Base-by-base conservation (phyloP, 1,140 invertebrate species). In the Brachionus koreanus region DNA sequence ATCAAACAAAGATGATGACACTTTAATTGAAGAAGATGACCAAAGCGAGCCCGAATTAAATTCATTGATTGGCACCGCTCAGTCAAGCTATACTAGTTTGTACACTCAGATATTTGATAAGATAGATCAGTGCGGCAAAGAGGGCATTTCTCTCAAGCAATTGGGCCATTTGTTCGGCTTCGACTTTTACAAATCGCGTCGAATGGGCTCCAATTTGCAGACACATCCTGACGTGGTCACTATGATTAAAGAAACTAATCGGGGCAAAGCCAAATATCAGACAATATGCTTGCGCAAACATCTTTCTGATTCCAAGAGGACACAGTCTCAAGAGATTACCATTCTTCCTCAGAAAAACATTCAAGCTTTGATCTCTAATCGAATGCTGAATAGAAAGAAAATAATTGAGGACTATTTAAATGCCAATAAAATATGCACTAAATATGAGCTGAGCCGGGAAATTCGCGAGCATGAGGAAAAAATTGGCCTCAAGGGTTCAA, bases 241-340 rank as follows among this genome's bases (percentile, higher is more conserved):
- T 7, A 79, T 79, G 35, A 79, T 79, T 16, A 79, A 79, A 42
- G 76, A 79, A 43, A 79, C 76, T 10, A 65, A 57, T 37, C 76
- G 76, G 35, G 76, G 76, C 25, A 79, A 79, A 35, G 76, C 76
- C 16, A 79, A 79, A 61, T 79, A 79, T 63, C 76, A 79, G 35
- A 79, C 76, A 35, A 65, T 79, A 35, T 39, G 57, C 9, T 23
- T 79, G 37, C 19, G 76, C 12, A 79, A 79, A 37, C 57, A 42
- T 37, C 33, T 79, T 7, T 61, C 65, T 6, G 35, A 79, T 16
- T 13, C 76, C 3, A 79, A 61, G 19, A 1, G 9, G n/a, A 5
- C 29, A n/a, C 19, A 39, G 13, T 5, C 19, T 5, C 23, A 23
- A 3, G 76, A 79, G 12, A 5, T 79, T 13, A 79, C 49, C 3